phyloP scores from a whole-genome alignment of 2,888 invertebrate species.

The Podabrus alpinus region DNA sequence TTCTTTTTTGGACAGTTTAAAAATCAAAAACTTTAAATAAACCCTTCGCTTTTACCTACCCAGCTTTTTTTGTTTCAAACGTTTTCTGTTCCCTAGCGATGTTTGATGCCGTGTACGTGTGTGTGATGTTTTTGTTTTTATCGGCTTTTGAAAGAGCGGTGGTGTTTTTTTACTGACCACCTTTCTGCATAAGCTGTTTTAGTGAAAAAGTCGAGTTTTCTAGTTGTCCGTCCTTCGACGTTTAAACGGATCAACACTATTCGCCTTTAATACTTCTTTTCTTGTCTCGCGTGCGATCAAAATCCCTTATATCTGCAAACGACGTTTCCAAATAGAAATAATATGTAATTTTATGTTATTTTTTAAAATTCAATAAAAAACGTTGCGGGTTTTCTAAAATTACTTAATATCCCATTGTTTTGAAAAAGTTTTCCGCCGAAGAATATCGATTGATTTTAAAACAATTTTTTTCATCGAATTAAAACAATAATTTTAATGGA shows the following conservation, averaged over 20 bases:
- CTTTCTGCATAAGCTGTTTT: slow-evolving; percentile 32
- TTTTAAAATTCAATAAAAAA: not conserved
- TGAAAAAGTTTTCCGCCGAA: not conserved
- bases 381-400: not conserved
- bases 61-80: not conserved
- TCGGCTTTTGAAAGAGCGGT: slow-evolving; percentile 21
- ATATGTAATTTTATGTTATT: not conserved
- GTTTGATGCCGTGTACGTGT: not conserved
- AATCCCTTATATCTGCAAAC: slow-evolving; percentile 43
- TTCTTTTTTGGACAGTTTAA: not conserved
- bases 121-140: slow-evolving; percentile 22
- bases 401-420: not conserved
- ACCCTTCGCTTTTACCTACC: not conserved
- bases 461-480: no score
- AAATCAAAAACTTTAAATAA: slow-evolving; percentile 15
- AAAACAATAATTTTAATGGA: no score
- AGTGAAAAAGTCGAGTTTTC: slow-evolving; percentile 24
- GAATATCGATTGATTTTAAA: no score
- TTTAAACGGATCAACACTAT: slow-evolving; percentile 43
- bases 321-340: slow-evolving; percentile 11
- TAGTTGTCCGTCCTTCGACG: slow-evolving; percentile 19
- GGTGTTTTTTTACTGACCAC: slow-evolving; percentile 28
- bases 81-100: not conserved
- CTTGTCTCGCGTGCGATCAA: slow-evolving; percentile 40
- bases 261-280: slow-evolving; percentile 45